Conservation (phyloP, 2,113 vertebrate genomes). For the Mus spicilegus region DNA sequence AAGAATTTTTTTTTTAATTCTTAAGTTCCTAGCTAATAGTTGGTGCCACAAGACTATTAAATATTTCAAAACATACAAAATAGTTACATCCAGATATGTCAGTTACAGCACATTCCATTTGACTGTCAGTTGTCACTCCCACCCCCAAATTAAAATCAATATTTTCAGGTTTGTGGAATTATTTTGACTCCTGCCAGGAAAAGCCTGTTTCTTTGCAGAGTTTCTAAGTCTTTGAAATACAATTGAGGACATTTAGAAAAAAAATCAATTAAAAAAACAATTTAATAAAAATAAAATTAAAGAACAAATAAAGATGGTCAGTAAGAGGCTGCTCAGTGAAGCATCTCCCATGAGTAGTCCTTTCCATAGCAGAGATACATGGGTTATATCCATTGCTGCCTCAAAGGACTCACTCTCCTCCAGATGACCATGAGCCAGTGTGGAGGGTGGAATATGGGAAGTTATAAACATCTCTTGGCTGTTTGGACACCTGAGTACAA, state of each 20-base stretch:
- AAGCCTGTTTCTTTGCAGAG: background rate
- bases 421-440: background rate
- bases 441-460: background rate
- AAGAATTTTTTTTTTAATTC: background rate
- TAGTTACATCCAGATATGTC: conserved; percentile 13
- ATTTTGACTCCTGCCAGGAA: background rate
- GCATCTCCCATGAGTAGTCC: background rate
- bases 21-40: conserved; percentile 35
- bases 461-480: background rate
- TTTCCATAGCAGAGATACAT: background rate
- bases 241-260: background rate
- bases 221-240: background rate
- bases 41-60: background rate
- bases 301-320: background rate
- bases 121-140: background rate
- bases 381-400: background rate
- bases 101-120: conserved; percentile 51
- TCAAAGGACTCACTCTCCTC: background rate
- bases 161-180: conserved; percentile 42
- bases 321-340: background rate
- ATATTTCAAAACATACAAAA: conserved; percentile 64
- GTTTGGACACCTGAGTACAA: background rate
- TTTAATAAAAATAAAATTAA: background rate
- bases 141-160: background rate
- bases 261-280: conserved; percentile 22